Percentiles rank a stretch among this genome's conserved stretches.
Evolutionary conservation across 2,797 vertebrate species (phyloP).

Genomic region (Coregonus sp.): DNA sequence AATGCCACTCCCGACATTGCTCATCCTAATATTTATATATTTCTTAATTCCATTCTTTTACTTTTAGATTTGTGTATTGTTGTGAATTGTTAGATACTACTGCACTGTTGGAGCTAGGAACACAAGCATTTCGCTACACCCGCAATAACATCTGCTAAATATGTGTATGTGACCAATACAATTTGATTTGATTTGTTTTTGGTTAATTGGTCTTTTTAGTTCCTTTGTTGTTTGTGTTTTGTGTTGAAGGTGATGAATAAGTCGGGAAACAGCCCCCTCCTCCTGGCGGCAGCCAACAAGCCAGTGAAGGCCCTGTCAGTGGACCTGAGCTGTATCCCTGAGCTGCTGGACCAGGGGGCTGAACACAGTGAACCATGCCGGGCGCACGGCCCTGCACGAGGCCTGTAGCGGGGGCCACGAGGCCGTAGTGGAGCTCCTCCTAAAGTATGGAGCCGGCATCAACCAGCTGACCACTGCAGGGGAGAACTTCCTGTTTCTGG

Average conservation of each 20-base stretch:
- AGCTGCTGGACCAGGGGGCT: constrained; percentile 64
- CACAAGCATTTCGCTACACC: too few species aligned
- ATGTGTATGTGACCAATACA: too few species aligned
- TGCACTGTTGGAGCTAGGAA: too few species aligned
- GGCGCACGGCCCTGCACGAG: constrained; percentile 68
- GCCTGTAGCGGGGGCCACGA: constrained; percentile 66
- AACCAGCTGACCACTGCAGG: constrained; percentile 61
- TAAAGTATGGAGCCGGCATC: constrained; percentile 64
- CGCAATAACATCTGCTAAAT: too few species aligned
- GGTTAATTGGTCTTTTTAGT: too few species aligned
- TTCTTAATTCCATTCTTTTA: too few species aligned
- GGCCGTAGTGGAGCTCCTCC: constrained; percentile 64
- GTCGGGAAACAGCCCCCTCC: constrained; percentile 72
- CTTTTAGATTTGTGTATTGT: too few species aligned
- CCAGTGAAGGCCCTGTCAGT: constrained; percentile 30
- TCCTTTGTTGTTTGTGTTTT: too few species aligned
- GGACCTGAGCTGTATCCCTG: constrained; percentile 49
- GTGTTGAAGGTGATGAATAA: constrained; percentile 34
- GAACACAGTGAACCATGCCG: constrained; percentile 57
- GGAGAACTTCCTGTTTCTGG: constrained; percentile 74
- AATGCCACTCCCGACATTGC: too few species aligned
- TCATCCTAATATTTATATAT: too few species aligned
- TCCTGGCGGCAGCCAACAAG: constrained; percentile 67
- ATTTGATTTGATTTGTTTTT: too few species aligned
- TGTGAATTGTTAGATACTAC: too few species aligned